Evolutionary conservation across 2,888 invertebrate species (phyloP), one percentile per base, ranked within the genome.

Genomic region (Cyrtodaria siliqua): DNA sequence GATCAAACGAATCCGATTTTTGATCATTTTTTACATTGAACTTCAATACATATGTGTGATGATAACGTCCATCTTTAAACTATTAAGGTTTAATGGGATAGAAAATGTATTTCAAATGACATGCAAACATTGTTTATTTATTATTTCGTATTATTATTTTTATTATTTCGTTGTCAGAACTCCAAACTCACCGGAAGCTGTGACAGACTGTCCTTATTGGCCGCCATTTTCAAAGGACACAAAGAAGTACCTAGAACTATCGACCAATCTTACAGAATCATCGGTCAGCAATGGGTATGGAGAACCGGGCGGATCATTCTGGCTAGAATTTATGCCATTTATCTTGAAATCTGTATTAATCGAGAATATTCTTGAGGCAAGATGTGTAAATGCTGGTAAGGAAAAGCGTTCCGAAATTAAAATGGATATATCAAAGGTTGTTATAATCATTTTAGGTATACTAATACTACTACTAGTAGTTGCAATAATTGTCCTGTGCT

Each of bases 281-380:
- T 12, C 55, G n/a, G 26, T 40, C 1, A 18, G 2, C 4, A 20
- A 52, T 0, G 59, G 49, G 12, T 71, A 64, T 26, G 71, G 64
- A 9, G 59, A 71, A 49, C 64, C 63, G 2, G 40, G 62, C 29
- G 71, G 64, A 0, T 18, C 63, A 6, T 71, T 71, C 53, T 71
- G 71, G 71, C 33, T 71, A 1, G 47, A 64, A 1, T 56, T 59
- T 23, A 33, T 71, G 44, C 71, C 71, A n/a, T 14, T 20, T 12
- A 40, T 70, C 4, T n/a, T 57, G 9, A 33, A 49, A 12, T 23
- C 38, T 12, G n/a, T n/a, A n/a, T n/a, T n/a, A n/a, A 49, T 47
- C 27, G 27, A 27, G 14, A 14, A 0, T 0, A 26, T 23, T 29
- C 42, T 29, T n/a, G 33, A 33, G 12, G 4, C 33, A 33, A 33